Evolutionary conservation across 2,797 vertebrate genomes (phyloP), one percentile per base, ranked within the genome.

Genomic region (Gambelia wislizenii): DNA sequence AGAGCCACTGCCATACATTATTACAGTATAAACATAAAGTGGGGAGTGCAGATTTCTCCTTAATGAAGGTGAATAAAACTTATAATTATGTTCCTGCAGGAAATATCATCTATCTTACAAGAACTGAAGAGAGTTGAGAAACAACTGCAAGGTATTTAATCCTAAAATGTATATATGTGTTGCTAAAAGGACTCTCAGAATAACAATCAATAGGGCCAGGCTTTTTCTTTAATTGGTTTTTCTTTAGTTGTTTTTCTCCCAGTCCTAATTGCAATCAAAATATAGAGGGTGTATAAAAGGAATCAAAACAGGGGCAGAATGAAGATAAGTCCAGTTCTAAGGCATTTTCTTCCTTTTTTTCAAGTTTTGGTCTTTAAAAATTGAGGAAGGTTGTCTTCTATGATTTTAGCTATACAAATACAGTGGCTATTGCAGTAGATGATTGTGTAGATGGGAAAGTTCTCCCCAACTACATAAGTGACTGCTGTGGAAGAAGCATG

Each of bases 81-180:
- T 74, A 12, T n/a, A 27, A 36, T 70, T 89, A 16, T 39, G 79
- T 96, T 82, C 90, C 89, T 93, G 36, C 95, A 99, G 99, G 99
- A 99, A 95, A 99, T 99, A 95, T 98, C 98, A 59, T 98, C 98
- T 33, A 99, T 99, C 93, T 97, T 99, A 78, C 98, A 99, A 42
- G 99, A 99, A 94, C 95, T 99, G 85, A 99, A 99, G 95, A 97
- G 98, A 96, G 98, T 99, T 90, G 99, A 99, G 94, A 99, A 99
- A 94, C 99, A 99, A 89, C 96, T 99, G 67, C 98, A 99, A 98
- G 98, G 99, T 99, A 97, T 56, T 59, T 90, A 79, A 85, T 36
- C 56, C n/a, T 92, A n/a, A n/a, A n/a, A n/a, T n/a, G 85, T 88
- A 84, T 25, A 54, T n/a, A 85, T 67, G 81, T 39, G 0, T 78